Percentiles rank a stretch among this genome's conserved stretches.
These are phyloP conservation scores for Lochmaea capreae DNA, from an alignment of 2,888 invertebrate genomes.

Conservation along the genomic window DNA sequence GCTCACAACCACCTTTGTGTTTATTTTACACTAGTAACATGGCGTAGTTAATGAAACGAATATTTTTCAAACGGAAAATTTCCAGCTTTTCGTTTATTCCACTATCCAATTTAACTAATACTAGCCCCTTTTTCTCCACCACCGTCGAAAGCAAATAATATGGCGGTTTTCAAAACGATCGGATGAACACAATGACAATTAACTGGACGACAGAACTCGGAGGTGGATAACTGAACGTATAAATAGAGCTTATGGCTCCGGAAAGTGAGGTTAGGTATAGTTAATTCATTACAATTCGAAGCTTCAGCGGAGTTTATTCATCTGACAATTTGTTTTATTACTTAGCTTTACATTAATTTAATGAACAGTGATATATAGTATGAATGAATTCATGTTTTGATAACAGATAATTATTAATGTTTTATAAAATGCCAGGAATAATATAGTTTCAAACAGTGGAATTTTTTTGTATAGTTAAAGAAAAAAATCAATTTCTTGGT, in stretches of 20 bases:
- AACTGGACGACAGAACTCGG: slow-evolving; percentile 14
- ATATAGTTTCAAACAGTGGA: too few relatives aligned
- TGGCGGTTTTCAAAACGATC: slow-evolving; percentile 15
- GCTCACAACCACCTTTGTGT: neutral
- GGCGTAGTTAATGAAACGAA: slow-evolving; percentile 14
- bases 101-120: slow-evolving; percentile 18
- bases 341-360: too few relatives aligned
- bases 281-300: slow-evolving; percentile 10
- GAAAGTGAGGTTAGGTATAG: slow-evolving; percentile 12
- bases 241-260: slow-evolving; percentile 18
- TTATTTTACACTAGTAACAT: neutral
- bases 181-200: slow-evolving; percentile 18
- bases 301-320: neutral
- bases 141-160: slow-evolving; percentile 10
- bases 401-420: too few relatives aligned
- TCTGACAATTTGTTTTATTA: neutral
- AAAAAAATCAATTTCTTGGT: too few relatives aligned
- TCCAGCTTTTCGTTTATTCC: slow-evolving; percentile 11
- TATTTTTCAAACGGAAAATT: slow-evolving; percentile 8
- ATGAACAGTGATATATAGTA: too few relatives aligned
- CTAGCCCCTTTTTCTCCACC: slow-evolving; percentile 8
- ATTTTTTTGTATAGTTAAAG: too few relatives aligned
- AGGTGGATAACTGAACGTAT: slow-evolving; percentile 16
- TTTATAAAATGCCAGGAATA: too few relatives aligned
- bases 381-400: too few relatives aligned